Conservation (phyloP, 1,140 invertebrate genomes). For the Metaphire vulgaris region DNA sequence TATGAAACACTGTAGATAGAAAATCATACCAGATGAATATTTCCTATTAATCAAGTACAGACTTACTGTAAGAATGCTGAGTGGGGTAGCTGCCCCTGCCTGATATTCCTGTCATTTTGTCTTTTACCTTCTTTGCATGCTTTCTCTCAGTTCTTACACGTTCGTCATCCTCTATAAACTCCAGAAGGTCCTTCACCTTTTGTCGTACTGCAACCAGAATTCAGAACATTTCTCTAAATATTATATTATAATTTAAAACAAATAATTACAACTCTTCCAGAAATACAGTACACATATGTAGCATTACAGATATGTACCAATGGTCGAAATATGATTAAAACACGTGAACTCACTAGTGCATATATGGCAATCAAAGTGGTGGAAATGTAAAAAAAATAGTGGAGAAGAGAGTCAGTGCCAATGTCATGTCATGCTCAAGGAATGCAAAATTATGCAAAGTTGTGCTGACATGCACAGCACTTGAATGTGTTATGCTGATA, state of each 20-base stretch:
- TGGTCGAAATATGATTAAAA: not conserved
- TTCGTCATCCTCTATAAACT: conserved; percentile 7
- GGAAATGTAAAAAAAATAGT: not conserved
- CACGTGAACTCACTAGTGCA: not conserved
- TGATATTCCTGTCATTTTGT: conserved; percentile 10
- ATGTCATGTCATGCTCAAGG: too few species aligned
- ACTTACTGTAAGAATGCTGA: not conserved
- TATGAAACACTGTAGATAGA: not conserved
- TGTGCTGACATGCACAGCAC: too few species aligned
- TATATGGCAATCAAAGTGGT: not conserved
- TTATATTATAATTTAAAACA: too few species aligned
- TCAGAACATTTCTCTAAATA: too few species aligned
- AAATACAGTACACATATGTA: not conserved
- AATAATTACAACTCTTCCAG: too few species aligned
- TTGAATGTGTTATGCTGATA: too few species aligned
- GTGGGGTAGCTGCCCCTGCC: not conserved
- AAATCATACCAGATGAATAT: too few species aligned
- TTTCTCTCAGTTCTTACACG: not conserved
- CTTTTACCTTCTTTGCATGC: not conserved
- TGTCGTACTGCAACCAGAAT: conserved; percentile 14
- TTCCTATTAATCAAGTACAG: not conserved
- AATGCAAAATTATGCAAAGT: too few species aligned
- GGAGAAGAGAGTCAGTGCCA: too few species aligned
- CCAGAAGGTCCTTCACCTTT: conserved; percentile 10
- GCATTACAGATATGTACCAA: not conserved